Evolutionary conservation across 2,113 vertebrate species (phyloP), one percentile per base, ranked within the genome.

Genomic region (Spea multiplicata): DNA sequence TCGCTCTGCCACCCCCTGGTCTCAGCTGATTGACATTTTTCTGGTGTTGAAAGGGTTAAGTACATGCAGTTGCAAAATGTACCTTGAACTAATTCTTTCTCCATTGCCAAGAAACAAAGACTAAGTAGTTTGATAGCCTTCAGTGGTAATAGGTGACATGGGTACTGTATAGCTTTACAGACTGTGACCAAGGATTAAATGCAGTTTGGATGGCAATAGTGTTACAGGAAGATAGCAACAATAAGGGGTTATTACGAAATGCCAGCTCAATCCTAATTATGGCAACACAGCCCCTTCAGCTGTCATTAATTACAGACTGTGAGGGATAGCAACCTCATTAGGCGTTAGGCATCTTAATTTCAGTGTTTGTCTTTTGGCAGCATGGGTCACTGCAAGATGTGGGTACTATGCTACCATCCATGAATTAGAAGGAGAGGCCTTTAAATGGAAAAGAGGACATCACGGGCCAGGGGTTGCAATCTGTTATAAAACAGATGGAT

Each of bases 401-500:
- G 10, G 5, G 61, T 48, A 47, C 30, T 73, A 4, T 14, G 16
- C 61, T 59, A 69, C 8, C 66, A 5, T 48, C 30, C 53, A 73
- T 66, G 61, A 65, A 72, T 65, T 16, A 66, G 62, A 57, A 3
- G 50, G 12, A 55, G 5, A 71, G 62, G 14, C 44, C 44, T 55
- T 71, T 55, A 64, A 72, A 78, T 66, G 12, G 17, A 66, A 66
- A 59, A 66, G 16, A 73, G 61, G 70, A 46, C 70, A 79, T 66
- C 14, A 14, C 46, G 70, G 50, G 44, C 62, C 62, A 48, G 9
- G 44, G 66, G 49, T 48, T 52, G 64, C 76, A 69, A 79, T 79
- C 76, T 79, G 76, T 59, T 73, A 64, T 47, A 13, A 71, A 72
- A 66, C 76, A 79, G 69, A 73, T 79, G 76, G 76, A 79, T 9